Percentiles rank a stretch among this genome's conserved stretches.
Conservation (phyloP, 2,113 vertebrate species). For the Elachura formosa region DNA sequence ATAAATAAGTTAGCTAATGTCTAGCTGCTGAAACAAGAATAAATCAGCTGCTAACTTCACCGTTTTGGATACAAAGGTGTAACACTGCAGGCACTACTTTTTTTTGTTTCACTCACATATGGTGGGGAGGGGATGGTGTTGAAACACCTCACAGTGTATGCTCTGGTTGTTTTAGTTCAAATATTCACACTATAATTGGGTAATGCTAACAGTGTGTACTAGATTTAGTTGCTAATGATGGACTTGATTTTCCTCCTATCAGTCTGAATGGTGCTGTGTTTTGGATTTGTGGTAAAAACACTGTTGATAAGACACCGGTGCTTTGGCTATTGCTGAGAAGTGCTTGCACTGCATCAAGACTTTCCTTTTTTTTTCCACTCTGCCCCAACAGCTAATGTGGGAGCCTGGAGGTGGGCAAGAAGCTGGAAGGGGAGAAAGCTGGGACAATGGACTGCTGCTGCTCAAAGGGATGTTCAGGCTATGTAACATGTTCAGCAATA, state of each 20-base stretch:
- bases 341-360: not conserved
- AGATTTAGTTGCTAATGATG: not conserved
- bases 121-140: accelerated
- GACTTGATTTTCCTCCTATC: not conserved
- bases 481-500: not conserved
- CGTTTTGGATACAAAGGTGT: not conserved
- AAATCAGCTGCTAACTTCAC: not conserved
- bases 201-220: not conserved
- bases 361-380: not conserved
- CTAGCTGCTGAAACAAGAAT: not conserved
- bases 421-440: not conserved
- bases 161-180: not conserved
- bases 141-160: not conserved
- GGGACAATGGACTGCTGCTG: not conserved
- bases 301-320: not conserved
- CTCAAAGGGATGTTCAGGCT: not conserved
- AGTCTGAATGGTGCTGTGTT: not conserved
- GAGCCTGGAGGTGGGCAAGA: not conserved
- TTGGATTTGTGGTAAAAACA: not conserved
- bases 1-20: not conserved
- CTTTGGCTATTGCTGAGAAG: not conserved
- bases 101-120: not conserved
- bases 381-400: not conserved
- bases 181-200: not conserved
- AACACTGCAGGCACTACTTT: not conserved